Conservation (phyloP, 2,888 invertebrate genomes). For the Ceraclea dissimilis region DNA sequence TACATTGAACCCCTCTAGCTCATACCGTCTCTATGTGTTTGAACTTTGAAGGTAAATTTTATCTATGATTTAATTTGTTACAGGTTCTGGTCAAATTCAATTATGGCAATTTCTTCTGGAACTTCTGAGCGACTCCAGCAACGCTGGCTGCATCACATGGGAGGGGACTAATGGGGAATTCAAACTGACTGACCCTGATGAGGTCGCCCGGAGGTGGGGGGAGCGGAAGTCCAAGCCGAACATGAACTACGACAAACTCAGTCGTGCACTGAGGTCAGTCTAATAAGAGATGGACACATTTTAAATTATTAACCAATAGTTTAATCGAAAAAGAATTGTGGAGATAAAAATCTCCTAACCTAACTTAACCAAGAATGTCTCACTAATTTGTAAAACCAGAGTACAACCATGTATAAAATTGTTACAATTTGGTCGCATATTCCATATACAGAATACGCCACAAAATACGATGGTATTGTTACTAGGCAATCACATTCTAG, state of each 20-base stretch:
- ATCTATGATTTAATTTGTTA: neutral
- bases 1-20: no score
- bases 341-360: neutral
- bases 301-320: neutral
- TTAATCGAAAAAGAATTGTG: neutral
- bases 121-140: constrained; percentile 89
- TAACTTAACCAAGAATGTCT: no score
- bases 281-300: neutral
- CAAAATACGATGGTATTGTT: no score
- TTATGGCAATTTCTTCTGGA: constrained; percentile 98
- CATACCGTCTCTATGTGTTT: no score
- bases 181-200: constrained; percentile 97
- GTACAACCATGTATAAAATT: no score
- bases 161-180: constrained; percentile 98
- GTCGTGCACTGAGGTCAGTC: constrained; percentile 84
- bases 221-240: constrained; percentile 98
- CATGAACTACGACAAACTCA: constrained; percentile 99
- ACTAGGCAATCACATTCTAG: no score
- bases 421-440: no score
- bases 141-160: constrained; percentile 97
- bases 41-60: no score
- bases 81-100: constrained; percentile 95
- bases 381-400: no score
- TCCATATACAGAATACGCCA: no score
- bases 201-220: constrained; percentile 97